Base-by-base conservation (phyloP, 2,113 vertebrate genomes). In the Ceratotherium simum region DNA sequence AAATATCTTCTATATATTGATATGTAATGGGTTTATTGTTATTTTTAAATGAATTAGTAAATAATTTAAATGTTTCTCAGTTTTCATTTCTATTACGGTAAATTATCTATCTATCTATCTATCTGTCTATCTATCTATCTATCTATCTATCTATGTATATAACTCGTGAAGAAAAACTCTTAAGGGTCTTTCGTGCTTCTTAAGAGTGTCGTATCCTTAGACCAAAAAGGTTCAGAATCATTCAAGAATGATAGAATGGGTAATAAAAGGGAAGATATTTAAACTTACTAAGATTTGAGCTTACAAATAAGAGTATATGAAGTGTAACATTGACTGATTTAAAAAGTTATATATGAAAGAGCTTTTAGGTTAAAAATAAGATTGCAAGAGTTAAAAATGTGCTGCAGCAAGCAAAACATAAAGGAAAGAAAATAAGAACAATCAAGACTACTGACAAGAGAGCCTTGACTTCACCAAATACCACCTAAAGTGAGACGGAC, bases 341-440 rank as follows among this genome's bases (percentile, higher is more conserved):
- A 21, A 62, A 51, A 60, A 29, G 18, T 72, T 39, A 27, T 65
- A 56, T 80, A 23, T 16, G 92, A 62, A 82, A 33, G 11, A 81
- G 8, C 10, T 76, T 93, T 76, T 39, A 51, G 54, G 33, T 89
- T 96, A 76, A 87, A 83, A 82, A 88, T 89, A 69, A 89, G 36
- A 58, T 84, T 60, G 17, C 12, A 21, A 51, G 25, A 76, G 21
- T 76, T 76, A 67, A 70, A 89, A 89, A 76, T 93, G 42, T 83
- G 39, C 9, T 60, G 1, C 89, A 69, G 69, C 10, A 76, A 58
- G 36, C 27, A 92, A 96, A 91, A 21, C 9, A n/a, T 17, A 75
- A 83, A 82, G 56, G 31, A 39, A 88, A 90, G 31, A 48, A 69
- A 80, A 60, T 23, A 87, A 51, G 20, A 81, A 25, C n/a, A 70